Evolutionary conservation across 2,797 vertebrate species (phyloP).

Genomic region (Arctocebus calabarensis): DNA sequence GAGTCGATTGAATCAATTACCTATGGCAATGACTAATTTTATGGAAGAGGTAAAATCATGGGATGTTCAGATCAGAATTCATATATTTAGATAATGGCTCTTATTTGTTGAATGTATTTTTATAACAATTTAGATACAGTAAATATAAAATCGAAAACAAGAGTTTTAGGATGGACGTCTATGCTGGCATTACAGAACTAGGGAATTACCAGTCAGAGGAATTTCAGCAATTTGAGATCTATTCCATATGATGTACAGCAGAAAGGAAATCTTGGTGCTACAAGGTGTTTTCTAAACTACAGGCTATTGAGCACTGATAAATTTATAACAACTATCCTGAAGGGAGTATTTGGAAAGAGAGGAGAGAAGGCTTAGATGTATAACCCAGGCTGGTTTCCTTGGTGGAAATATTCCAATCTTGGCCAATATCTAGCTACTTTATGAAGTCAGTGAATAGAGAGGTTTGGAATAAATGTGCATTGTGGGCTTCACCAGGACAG

Average conservation of each 20-base stretch:
- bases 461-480: background rate
- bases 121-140: background rate
- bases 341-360: background rate
- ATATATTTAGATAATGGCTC: background rate
- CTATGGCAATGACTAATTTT: background rate
- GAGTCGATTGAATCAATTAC: background rate
- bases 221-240: background rate
- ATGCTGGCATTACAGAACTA: background rate
- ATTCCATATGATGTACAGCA: background rate
- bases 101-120: background rate
- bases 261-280: background rate
- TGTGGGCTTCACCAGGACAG: background rate
- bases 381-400: background rate
- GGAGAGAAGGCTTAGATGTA: background rate
- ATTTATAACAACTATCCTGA: background rate
- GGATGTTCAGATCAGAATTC: constrained; percentile 1
- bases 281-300: background rate
- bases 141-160: background rate
- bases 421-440: background rate
- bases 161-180: background rate
- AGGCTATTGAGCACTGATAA: background rate
- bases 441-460: background rate
- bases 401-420: background rate
- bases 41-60: background rate
- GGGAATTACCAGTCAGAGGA: background rate